phyloP scores from a whole-genome alignment of 1,140 invertebrate species.

The Conus ventricosus region DNA sequence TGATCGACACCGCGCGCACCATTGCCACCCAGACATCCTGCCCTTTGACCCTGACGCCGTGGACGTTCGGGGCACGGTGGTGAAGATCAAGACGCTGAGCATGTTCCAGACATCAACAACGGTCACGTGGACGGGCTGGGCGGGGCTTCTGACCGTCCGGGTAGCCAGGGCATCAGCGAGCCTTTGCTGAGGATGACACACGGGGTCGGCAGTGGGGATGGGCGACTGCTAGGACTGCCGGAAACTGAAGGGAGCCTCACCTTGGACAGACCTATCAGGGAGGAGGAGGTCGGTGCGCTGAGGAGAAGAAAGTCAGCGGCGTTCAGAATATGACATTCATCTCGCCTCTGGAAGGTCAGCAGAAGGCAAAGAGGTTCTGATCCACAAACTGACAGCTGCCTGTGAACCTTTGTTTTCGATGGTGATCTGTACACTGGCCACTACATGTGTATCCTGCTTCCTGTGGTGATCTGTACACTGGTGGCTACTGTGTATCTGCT shows the following conservation, averaged over 20 bases:
- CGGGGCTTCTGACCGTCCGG: background rate
- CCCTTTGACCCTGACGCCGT: conserved; percentile 2
- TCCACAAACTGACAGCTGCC: no score
- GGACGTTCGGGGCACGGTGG: background rate
- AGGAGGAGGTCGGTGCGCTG: background rate
- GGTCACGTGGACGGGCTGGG: background rate
- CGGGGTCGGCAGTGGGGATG: background rate
- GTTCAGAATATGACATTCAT: conserved; percentile 12
- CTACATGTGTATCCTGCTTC: no score
- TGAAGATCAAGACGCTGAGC: conserved; percentile 19
- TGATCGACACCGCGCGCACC: background rate
- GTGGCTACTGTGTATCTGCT: no score
- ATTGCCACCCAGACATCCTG: background rate
- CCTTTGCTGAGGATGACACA: conserved; percentile 6
- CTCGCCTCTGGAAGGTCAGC: background rate
- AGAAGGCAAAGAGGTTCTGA: conserved; percentile 21
- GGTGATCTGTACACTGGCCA: background rate
- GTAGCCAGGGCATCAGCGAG: background rate
- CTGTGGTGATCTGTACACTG: background rate
- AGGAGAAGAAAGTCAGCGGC: background rate
- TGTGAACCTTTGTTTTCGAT: background rate
- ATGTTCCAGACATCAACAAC: conserved; percentile 23
- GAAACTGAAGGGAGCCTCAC: background rate
- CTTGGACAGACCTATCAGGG: background rate
- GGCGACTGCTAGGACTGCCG: background rate